Percentiles rank a stretch among this genome's conserved stretches.
phyloP scores from a whole-genome alignment of 92 coral and sea anemone genomes.

The Nematostella vectensis region DNA sequence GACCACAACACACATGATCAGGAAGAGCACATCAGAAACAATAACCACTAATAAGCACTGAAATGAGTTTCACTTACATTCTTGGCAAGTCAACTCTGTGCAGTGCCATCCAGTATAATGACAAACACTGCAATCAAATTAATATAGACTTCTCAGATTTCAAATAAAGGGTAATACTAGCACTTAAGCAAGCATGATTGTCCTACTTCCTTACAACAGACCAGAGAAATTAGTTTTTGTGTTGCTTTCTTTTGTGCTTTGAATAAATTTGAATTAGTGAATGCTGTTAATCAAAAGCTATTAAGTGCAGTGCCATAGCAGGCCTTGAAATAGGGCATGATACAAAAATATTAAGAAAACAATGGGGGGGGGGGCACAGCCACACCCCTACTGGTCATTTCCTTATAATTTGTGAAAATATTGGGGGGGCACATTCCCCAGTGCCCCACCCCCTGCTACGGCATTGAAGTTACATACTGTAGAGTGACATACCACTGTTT shows the following conservation, averaged over 20 bases:
- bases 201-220: not conserved
- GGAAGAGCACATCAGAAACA: not conserved
- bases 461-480: no score
- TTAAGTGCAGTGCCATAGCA: no score
- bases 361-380: no score
- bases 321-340: no score
- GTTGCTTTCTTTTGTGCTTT: not conserved
- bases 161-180: no score
- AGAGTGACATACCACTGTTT: constrained; percentile 61
- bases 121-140: constrained; percentile 24
- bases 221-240: not conserved
- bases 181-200: no score
- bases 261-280: not conserved
- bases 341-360: no score
- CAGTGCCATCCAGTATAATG: constrained; percentile 31
- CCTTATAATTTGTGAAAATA: not conserved
- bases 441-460: no score
- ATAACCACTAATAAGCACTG: not conserved
- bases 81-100: constrained; percentile 23
- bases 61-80: constrained; percentile 23
- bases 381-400: not conserved
- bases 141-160: not conserved
- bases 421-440: not conserved
- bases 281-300: constrained; percentile 1
- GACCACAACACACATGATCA: not conserved